phyloP scores from a whole-genome alignment of 2,888 invertebrate genomes.

The Andrena chrysosceles region DNA sequence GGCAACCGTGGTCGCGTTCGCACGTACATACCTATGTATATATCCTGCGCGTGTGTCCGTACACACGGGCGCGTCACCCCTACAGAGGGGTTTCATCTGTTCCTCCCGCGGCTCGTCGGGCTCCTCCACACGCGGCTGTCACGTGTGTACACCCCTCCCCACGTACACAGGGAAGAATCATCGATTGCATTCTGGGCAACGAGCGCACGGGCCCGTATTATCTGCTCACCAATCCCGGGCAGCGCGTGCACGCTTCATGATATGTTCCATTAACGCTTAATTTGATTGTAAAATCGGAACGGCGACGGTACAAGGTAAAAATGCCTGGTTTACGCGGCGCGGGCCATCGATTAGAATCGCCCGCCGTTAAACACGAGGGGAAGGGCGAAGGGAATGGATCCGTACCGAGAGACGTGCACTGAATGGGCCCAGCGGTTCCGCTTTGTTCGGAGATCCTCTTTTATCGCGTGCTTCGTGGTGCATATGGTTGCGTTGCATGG shows the following conservation, averaged over 20 bases:
- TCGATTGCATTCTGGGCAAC: slow-evolving; percentile 61
- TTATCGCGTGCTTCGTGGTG: no score
- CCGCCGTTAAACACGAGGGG: background rate
- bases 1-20: slow-evolving; percentile 57
- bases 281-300: slow-evolving; percentile 55
- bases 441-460: no score
- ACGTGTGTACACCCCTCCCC: background rate
- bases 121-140: no score
- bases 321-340: slow-evolving; percentile 17
- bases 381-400: background rate
- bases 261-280: slow-evolving; percentile 61
- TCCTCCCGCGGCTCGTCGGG: no score
- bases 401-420: no score
- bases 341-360: slow-evolving; percentile 17
- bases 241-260: slow-evolving; percentile 50
- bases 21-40: background rate
- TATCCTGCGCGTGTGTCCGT: slow-evolving; percentile 10
- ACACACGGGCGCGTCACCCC: slow-evolving; percentile 14
- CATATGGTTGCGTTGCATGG: no score
- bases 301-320: slow-evolving; percentile 33
- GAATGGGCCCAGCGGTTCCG: no score
- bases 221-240: slow-evolving; percentile 46
- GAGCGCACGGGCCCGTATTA: slow-evolving; percentile 53
- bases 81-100: slow-evolving; percentile 22
- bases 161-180: slow-evolving; percentile 25